Evolutionary conservation across 2,797 vertebrate genomes (phyloP), one percentile per base, ranked within the genome.

Genomic region (Micropoecilia bifurca): DNA sequence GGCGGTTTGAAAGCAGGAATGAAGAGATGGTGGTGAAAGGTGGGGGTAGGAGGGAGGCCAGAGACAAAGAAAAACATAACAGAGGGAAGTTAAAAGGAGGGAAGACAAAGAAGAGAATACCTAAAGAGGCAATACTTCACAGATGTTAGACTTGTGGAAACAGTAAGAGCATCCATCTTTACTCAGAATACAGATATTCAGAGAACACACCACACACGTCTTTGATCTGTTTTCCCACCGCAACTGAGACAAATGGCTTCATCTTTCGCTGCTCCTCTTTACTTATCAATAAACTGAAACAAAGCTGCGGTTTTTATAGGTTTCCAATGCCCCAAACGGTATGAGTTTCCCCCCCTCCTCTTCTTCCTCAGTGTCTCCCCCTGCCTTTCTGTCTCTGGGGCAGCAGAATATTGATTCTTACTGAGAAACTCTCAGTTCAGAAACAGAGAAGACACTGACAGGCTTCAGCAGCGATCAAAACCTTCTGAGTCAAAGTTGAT

Each of bases 371-470:
- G 22, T 22, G 3, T n/a, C 39, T 61, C 39, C 61, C 12, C 53
- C 71, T 28, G 5, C 0, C n/a, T 59, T 41, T 5, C 4, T 12
- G 25, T 22, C 61, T 72, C 77, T 10, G 2, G 8, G 78, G 78
- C 63, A 55, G 77, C 45, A 73, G 75, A 30, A 25, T 43, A 75
- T 73, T 83, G 77, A 83, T 83, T 66, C 28, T 72, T 53, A 48
- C 77, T 71, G 75, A 75, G 73, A 86, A 63, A 45, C 76, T 59
- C n/a, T 50, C 22, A 75, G 48, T 79, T 80, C 73, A 75, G 75
- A 74, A 80, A 68, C 79, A 83, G 81, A 88, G 79, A 85, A 76
- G 48, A 88, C 77, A 77, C 33, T 77, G 82, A 82, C 71, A 75
- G 75, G 50, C 39, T 3, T 76, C 75, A 66, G 55, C 10, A 10